These are phyloP conservation scores for Rattus rattus DNA, from an alignment of 2,113 vertebrate genomes.

Conservation along the genomic window DNA sequence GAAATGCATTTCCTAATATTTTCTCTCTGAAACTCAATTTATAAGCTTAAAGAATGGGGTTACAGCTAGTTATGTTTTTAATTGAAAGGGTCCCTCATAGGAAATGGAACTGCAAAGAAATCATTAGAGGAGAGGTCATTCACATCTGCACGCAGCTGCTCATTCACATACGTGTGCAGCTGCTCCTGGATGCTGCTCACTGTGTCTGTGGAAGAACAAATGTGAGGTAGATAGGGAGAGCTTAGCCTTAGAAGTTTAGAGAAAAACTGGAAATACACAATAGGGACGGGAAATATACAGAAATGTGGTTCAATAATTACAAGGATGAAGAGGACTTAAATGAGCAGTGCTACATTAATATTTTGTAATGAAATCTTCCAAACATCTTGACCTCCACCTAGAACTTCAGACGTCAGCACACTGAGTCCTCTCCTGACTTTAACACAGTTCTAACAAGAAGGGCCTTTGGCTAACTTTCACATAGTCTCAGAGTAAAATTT, in stretches of 20 bases:
- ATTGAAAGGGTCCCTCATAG: not conserved
- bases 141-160: not conserved
- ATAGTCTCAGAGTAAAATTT: not conserved
- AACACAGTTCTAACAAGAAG: not conserved
- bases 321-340: not conserved
- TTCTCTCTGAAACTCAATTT: not conserved
- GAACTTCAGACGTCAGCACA: not conserved
- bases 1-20: constrained; percentile 26
- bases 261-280: not conserved
- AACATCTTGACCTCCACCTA: not conserved
- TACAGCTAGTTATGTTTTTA: not conserved
- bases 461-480: too few species aligned
- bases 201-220: not conserved
- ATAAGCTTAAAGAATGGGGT: not conserved
- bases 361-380: not conserved
- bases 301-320: not conserved
- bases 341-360: not conserved
- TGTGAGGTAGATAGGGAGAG: not conserved
- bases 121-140: not conserved
- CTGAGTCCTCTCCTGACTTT: not conserved
- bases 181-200: not conserved
- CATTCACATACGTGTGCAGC: not conserved
- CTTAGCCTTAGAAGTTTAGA: not conserved
- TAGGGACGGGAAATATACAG: not conserved
- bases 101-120: not conserved